Conservation (phyloP, 2,888 invertebrate species). For the Itoplectis maculator region DNA sequence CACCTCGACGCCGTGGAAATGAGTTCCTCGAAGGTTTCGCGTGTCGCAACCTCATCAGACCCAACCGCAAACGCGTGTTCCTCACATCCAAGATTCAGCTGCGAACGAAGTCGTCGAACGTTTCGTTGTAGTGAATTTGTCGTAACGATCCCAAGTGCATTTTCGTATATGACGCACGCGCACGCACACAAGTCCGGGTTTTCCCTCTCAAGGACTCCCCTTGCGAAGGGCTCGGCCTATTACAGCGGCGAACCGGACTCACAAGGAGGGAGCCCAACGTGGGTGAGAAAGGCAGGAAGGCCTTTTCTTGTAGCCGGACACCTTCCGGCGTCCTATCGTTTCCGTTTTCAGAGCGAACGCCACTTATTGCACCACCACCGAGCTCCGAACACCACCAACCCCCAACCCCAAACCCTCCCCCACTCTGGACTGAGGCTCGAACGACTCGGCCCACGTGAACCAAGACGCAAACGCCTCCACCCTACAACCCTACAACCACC, state of each 20-base stretch:
- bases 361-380: slow-evolving; percentile 75
- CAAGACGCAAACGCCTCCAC: slow-evolving; percentile 18
- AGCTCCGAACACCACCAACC: neutral
- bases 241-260: neutral
- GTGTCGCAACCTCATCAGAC: slow-evolving; percentile 81
- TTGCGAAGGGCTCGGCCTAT: slow-evolving; percentile 6
- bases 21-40: slow-evolving; percentile 78
- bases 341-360: slow-evolving; percentile 80
- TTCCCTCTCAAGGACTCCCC: slow-evolving; percentile 34
- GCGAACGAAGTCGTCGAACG: slow-evolving; percentile 49
- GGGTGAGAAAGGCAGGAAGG: slow-evolving; percentile 75
- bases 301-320: slow-evolving; percentile 82
- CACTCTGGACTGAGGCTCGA: slow-evolving; percentile 1
- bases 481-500: neutral
- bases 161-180: neutral
- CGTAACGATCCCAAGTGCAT: slow-evolving; percentile 6
- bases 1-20: slow-evolving; percentile 36
- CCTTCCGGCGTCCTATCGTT: slow-evolving; percentile 83
- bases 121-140: slow-evolving; percentile 48
- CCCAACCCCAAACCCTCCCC: slow-evolving; percentile 47
- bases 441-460: slow-evolving; percentile 19
- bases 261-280: slow-evolving; percentile 24
- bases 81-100: slow-evolving; percentile 71
- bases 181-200: neutral
- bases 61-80: slow-evolving; percentile 75